Conservation (phyloP, 2,888 invertebrate species). For the Celastrina argiolus region DNA sequence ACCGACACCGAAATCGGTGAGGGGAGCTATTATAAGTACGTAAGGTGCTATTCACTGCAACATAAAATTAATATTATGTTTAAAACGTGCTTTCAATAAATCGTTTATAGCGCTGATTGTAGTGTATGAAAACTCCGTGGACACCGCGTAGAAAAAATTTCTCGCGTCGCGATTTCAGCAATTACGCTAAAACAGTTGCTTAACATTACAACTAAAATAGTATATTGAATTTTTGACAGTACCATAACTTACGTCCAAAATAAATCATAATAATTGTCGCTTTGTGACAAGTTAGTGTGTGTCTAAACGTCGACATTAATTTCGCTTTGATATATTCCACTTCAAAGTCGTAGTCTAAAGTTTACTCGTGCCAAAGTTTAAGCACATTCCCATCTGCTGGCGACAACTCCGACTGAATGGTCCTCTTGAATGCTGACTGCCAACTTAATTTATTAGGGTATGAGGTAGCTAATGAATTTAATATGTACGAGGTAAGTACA, state of each 20-base stretch:
- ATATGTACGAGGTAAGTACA: neutral
- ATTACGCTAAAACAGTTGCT: too few species aligned
- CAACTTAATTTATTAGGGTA: conserved; percentile 27
- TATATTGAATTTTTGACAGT: neutral
- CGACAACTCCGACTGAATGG: conserved; percentile 30
- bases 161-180: too few species aligned
- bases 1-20: too few species aligned
- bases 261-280: conserved; percentile 18
- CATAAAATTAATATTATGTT: too few species aligned
- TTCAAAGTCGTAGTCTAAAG: conserved; percentile 15
- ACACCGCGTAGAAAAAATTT: too few species aligned
- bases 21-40: too few species aligned
- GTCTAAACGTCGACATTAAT: conserved; percentile 12
- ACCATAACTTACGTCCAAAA: conserved; percentile 1
- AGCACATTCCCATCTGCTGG: conserved; percentile 29
- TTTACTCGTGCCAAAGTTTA: conserved; percentile 29
- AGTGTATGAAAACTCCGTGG: too few species aligned
- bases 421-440: conserved; percentile 27
- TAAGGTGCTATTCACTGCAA: too few species aligned
- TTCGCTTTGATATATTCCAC: conserved; percentile 15
- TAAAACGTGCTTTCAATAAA: too few species aligned
- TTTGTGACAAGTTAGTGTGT: conserved; percentile 9
- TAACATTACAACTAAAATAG: neutral
- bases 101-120: too few species aligned
- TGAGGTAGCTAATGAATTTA: conserved; percentile 22